These are phyloP conservation scores for Pungitius pungitius DNA, from an alignment of 2,113 vertebrate genomes.

Conservation along the genomic window DNA sequence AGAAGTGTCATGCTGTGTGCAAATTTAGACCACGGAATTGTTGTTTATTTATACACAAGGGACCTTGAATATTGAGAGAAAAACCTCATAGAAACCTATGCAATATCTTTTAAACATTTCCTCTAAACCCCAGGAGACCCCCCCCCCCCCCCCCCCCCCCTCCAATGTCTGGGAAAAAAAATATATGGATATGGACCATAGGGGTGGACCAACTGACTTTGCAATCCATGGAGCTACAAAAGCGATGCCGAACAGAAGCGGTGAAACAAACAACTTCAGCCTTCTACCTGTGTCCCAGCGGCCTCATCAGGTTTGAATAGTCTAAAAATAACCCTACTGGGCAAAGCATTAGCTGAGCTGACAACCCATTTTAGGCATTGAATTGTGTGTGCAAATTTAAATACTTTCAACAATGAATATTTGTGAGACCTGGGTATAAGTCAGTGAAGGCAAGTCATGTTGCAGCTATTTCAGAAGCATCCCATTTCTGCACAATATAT, in stretches of 20 bases:
- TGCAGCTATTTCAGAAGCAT: not conserved
- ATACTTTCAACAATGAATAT: not conserved
- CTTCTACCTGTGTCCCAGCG: not conserved
- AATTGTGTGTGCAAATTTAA: not conserved
- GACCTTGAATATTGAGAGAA: not conserved
- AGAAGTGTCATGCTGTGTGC: not conserved
- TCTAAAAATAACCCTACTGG: constrained; percentile 1
- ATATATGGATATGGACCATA: not conserved
- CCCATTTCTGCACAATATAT: not conserved
- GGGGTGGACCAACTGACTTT: not conserved
- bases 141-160: too few species aligned
- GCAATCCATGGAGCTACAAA: not conserved
- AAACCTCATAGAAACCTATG: not conserved
- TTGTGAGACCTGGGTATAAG: not conserved
- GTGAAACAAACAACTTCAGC: not conserved
- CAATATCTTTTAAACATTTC: not conserved
- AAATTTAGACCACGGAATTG: not conserved
- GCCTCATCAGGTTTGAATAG: not conserved
- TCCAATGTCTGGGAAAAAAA: too few species aligned
- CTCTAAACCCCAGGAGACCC: not conserved
- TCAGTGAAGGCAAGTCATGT: not conserved
- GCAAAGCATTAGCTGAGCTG: not conserved
- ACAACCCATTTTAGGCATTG: not conserved
- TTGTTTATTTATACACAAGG: not conserved
- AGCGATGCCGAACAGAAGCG: not conserved